Conservation (phyloP, 1,140 invertebrate genomes). For the Halyomorpha halys region DNA sequence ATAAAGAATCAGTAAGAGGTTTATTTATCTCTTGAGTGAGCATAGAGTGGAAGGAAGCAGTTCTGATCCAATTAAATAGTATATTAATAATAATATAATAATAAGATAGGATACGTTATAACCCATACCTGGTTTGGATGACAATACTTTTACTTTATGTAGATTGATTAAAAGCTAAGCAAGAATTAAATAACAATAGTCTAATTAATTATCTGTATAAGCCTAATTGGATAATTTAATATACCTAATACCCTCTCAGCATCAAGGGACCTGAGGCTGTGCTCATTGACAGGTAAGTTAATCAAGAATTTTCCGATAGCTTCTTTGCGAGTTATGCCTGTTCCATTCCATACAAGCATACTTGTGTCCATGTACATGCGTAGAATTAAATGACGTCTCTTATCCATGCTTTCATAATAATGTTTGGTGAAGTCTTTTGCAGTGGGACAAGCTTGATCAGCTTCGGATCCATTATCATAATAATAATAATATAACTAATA, state of each 20-base stretch:
- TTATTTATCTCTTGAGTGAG: no score
- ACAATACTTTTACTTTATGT: no score
- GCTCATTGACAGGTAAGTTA: slow-evolving; percentile 58
- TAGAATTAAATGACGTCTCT: slow-evolving; percentile 65
- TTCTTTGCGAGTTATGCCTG: slow-evolving; percentile 57
- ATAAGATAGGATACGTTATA: no score
- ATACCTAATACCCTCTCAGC: slow-evolving; percentile 64
- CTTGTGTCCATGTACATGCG: slow-evolving; percentile 69
- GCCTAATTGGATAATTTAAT: slow-evolving; percentile 7
- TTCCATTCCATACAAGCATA: slow-evolving; percentile 78
- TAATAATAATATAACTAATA: slow-evolving; percentile 17
- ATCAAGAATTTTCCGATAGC: slow-evolving; percentile 68
- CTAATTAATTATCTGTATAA: no score
- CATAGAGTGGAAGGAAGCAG: no score
- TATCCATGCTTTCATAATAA: slow-evolving; percentile 72
- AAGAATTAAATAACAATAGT: no score
- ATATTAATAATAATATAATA: no score
- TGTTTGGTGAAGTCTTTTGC: slow-evolving; percentile 72
- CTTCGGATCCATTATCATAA: slow-evolving; percentile 43
- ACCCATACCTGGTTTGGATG: no score
- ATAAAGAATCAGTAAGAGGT: no score
- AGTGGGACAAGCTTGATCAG: slow-evolving; percentile 61
- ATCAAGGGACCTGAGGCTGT: slow-evolving; percentile 59
- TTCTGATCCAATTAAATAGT: no score
- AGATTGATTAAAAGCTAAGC: no score